Conservation (phyloP, 2,888 invertebrate genomes). For the Parasteatoda lunata region DNA sequence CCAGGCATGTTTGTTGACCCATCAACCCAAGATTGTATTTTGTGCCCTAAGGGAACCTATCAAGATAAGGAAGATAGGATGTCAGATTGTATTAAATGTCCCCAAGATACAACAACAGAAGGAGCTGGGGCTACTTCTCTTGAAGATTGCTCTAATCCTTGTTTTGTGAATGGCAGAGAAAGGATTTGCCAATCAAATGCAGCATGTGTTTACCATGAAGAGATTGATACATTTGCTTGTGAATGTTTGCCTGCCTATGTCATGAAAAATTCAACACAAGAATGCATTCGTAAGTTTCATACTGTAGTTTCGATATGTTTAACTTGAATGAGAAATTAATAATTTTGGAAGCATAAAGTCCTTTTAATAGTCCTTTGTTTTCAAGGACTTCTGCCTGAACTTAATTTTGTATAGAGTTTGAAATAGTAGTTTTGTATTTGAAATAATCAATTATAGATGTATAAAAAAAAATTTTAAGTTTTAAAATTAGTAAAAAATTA, state of each 20-base stretch:
- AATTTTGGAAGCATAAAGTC: background rate
- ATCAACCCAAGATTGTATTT: conserved; percentile 85
- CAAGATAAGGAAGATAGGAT: conserved; percentile 89
- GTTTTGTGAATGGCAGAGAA: conserved; percentile 81
- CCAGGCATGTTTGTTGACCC: conserved; percentile 86
- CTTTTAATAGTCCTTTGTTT: background rate
- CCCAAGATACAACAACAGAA: conserved; percentile 91
- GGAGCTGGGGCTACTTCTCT: conserved; percentile 85
- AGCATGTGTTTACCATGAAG: conserved; percentile 86
- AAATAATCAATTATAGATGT: too few species aligned
- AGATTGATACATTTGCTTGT: conserved; percentile 89
- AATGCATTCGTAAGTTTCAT: conserved; percentile 79
- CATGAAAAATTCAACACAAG: conserved; percentile 46
- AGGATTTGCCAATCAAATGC: conserved; percentile 91
- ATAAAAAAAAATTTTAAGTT: too few species aligned
- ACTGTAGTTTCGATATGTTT: too few species aligned
- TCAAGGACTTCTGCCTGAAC: too few species aligned
- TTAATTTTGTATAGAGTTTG: too few species aligned
- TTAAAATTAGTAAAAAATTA: too few species aligned
- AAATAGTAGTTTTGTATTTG: too few species aligned
- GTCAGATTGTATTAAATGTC: conserved; percentile 88
- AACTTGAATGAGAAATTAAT: too few species aligned
- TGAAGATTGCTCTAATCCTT: conserved; percentile 91
- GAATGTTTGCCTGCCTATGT: conserved; percentile 92
- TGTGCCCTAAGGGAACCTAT: conserved; percentile 91